Evolutionary conservation across 2,888 invertebrate species (phyloP).

Genomic region (Rhagonycha fulva): DNA sequence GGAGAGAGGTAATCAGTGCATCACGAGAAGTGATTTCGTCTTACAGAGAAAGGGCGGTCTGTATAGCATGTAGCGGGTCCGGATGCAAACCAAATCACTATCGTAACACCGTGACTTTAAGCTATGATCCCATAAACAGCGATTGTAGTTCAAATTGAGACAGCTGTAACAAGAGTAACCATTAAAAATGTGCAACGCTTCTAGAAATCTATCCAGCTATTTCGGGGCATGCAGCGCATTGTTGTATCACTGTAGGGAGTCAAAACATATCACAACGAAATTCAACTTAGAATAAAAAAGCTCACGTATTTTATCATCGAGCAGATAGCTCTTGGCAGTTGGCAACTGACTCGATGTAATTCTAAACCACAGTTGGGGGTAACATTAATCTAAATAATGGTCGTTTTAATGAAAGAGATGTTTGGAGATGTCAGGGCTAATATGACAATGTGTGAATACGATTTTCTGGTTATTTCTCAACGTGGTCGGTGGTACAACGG

Average conservation of each 20-base stretch:
- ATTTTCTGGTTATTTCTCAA: constrained; percentile 56
- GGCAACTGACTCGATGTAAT: constrained; percentile 51
- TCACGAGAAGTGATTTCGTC: constrained; percentile 51
- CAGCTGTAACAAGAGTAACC: constrained; percentile 48
- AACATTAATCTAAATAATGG: constrained; percentile 59
- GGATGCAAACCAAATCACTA: constrained; percentile 36
- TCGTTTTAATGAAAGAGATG: constrained; percentile 56
- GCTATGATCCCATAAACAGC: constrained; percentile 25
- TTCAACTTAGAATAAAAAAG: constrained; percentile 48
- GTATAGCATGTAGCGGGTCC: constrained; percentile 46
- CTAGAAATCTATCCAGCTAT: constrained; percentile 43
- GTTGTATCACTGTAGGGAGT: constrained; percentile 45
- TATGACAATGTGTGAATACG: constrained; percentile 58
- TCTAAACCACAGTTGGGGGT: constrained; percentile 55
- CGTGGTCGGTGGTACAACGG: constrained; percentile 39
- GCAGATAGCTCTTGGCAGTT: constrained; percentile 46
- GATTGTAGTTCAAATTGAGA: constrained; percentile 46
- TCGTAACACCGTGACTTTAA: constrained; percentile 31
- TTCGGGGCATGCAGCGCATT: constrained; percentile 39
- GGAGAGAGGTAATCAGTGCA: constrained; percentile 52
- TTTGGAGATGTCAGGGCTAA: constrained; percentile 57
- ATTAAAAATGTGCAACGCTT: constrained; percentile 47
- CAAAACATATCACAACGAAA: constrained; percentile 49
- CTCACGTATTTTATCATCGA: constrained; percentile 48
- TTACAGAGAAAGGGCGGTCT: constrained; percentile 56